phyloP scores from a whole-genome alignment of 2,888 invertebrate species.

The Platycnemis pennipes region DNA sequence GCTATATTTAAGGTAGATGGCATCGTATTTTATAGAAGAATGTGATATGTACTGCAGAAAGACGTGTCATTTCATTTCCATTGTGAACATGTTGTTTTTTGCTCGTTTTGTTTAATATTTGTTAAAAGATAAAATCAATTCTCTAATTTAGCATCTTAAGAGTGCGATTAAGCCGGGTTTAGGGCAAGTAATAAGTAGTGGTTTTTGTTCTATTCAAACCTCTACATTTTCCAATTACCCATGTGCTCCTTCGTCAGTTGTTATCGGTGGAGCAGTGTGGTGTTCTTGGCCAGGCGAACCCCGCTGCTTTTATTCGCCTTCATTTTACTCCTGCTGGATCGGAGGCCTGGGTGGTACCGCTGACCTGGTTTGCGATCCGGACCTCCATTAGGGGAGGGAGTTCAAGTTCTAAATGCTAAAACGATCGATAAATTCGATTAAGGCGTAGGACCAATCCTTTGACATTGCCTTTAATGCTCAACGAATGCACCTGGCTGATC shows the following conservation, averaged over 20 bases:
- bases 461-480: not conserved
- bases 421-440: not conserved
- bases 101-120: too few relatives aligned
- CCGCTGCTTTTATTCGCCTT: not conserved
- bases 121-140: too few relatives aligned
- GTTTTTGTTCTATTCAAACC: not conserved
- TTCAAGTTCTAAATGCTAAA: constrained; percentile 16
- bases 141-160: too few relatives aligned
- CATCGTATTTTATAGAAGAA: too few relatives aligned
- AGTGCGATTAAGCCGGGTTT: not conserved
- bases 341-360: not conserved
- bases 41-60: too few relatives aligned
- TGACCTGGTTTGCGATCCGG: constrained; percentile 40
- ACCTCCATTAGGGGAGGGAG: not conserved
- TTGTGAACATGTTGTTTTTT: too few relatives aligned
- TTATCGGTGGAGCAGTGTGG: too few relatives aligned
- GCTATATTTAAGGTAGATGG: too few relatives aligned
- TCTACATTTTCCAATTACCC: not conserved
- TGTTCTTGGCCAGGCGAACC: not conserved
- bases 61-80: too few relatives aligned
- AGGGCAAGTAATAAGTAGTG: too few relatives aligned
- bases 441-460: not conserved
- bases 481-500: not conserved
- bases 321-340: not conserved
- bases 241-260: not conserved